Evolutionary conservation across 2,113 vertebrate species (phyloP).

Genomic region (Glaucidium brasilianum): DNA sequence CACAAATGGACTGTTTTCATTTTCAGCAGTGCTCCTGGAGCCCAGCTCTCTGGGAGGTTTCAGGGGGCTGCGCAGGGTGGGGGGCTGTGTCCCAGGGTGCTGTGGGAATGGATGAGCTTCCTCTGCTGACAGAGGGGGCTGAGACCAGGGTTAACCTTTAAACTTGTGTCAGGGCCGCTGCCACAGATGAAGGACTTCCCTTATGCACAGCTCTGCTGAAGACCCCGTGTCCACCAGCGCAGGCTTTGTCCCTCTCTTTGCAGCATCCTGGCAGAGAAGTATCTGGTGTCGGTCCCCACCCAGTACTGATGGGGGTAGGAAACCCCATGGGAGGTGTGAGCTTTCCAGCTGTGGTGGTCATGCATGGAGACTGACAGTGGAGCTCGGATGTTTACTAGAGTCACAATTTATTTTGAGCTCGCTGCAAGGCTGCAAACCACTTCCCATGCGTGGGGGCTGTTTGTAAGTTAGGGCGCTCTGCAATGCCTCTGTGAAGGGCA

Average conservation of each 20-base stretch:
- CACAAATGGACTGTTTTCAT: rapidly evolving
- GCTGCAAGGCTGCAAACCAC: not conserved
- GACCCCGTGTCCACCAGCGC: not conserved
- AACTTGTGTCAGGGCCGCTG: not conserved
- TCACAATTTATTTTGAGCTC: rapidly evolving
- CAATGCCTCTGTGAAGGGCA: rapidly evolving
- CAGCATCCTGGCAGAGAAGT: not conserved
- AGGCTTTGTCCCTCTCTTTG: not conserved
- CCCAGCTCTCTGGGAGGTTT: not conserved
- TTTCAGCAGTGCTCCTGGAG: not conserved
- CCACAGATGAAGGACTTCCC: not conserved
- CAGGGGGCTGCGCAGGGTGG: not conserved
- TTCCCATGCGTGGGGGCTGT: not conserved
- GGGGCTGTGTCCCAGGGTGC: not conserved
- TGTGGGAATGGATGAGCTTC: not conserved
- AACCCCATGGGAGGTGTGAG: not conserved
- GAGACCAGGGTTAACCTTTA: not conserved
- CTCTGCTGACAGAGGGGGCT: too few species aligned
- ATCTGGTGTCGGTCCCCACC: rapidly evolving
- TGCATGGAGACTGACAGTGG: rapidly evolving
- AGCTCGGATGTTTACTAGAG: not conserved
- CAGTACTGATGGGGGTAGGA: not conserved
- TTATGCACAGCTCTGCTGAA: not conserved
- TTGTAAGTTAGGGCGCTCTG: not conserved
- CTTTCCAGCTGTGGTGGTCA: not conserved